A percentile compares a stretch with the other conserved stretches of the same genome.
These are phyloP conservation scores for Scaptodrosophila lebanonensis DNA, from an alignment of 1,140 invertebrate species.

Conservation along the genomic window DNA sequence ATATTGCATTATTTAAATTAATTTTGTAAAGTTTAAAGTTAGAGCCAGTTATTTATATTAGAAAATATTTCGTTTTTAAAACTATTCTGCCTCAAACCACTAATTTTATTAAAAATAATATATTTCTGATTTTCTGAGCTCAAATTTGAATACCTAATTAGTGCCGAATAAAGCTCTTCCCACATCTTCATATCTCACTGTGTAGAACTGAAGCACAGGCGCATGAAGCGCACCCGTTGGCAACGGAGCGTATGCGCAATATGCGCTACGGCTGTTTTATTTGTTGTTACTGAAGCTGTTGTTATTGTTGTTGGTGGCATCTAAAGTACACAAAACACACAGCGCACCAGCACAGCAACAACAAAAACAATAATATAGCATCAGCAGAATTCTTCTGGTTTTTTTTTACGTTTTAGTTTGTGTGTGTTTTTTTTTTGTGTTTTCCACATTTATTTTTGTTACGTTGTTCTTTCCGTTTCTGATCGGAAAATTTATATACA, in stretches of 20 bases:
- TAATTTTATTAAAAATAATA: too few relatives aligned
- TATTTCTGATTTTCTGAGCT: too few relatives aligned
- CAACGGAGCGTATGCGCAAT: constrained; percentile 61
- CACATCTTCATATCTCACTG: too few relatives aligned
- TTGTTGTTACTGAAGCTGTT: not conserved
- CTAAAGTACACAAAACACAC: constrained; percentile 63
- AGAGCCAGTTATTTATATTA: too few relatives aligned
- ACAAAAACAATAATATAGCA: constrained; percentile 17
- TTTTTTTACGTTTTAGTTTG: too few relatives aligned
- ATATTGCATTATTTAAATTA: too few relatives aligned
- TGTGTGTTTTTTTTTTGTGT: constrained; percentile 31
- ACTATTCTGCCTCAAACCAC: too few relatives aligned
- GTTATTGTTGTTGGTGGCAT: constrained; percentile 33
- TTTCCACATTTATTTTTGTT: constrained; percentile 15
- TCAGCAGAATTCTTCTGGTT: constrained; percentile 43
- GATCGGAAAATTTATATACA: constrained; percentile 34
- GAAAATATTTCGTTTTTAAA: too few relatives aligned
- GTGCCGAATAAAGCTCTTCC: too few relatives aligned
- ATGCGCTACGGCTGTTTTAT: constrained; percentile 44
- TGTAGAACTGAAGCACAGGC: not conserved
- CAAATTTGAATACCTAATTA: too few relatives aligned
- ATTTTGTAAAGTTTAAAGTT: too few relatives aligned
- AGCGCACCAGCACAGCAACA: constrained; percentile 22
- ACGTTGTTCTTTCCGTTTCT: constrained; percentile 25
- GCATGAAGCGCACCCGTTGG: too few relatives aligned